Conservation (phyloP, 2,797 vertebrate species). For the Eupleurogrammus muticus region DNA sequence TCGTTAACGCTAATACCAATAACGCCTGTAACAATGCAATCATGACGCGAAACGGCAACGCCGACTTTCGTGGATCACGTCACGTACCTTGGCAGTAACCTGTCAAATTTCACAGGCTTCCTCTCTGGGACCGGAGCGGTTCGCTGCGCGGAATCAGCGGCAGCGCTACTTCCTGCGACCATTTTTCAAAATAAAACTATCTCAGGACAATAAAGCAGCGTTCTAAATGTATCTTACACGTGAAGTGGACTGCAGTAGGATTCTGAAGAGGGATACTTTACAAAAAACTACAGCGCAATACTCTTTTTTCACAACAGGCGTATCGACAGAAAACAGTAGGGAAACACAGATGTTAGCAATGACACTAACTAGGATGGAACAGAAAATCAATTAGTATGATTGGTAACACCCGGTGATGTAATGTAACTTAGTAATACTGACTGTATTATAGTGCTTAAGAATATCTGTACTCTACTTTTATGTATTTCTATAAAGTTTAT, state of each 20-base stretch:
- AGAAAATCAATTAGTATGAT: too few relatives aligned
- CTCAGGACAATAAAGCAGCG: neutral
- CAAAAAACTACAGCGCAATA: too few relatives aligned
- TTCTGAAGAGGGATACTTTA: neutral
- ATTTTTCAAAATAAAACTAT: slow-evolving; percentile 52
- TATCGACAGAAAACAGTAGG: too few relatives aligned
- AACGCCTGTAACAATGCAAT: too few relatives aligned
- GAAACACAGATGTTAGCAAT: too few relatives aligned
- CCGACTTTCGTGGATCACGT: neutral
- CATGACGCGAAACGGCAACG: neutral
- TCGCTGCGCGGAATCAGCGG: neutral
- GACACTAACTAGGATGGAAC: too few relatives aligned
- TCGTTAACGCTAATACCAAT: neutral
- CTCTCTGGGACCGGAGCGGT: slow-evolving; percentile 36
- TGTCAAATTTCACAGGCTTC: slow-evolving; percentile 61
- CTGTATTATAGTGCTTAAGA: too few relatives aligned
- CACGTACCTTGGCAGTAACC: slow-evolving; percentile 35
- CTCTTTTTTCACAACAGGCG: too few relatives aligned
- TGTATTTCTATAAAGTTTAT: too few relatives aligned
- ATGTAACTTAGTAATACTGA: too few relatives aligned
- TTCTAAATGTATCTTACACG: neutral
- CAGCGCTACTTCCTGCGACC: neutral
- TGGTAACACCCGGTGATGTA: too few relatives aligned
- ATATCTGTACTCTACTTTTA: too few relatives aligned
- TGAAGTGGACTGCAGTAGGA: neutral